phyloP scores from a whole-genome alignment of 2,113 vertebrate genomes.

The Pituophis catenifer region DNA sequence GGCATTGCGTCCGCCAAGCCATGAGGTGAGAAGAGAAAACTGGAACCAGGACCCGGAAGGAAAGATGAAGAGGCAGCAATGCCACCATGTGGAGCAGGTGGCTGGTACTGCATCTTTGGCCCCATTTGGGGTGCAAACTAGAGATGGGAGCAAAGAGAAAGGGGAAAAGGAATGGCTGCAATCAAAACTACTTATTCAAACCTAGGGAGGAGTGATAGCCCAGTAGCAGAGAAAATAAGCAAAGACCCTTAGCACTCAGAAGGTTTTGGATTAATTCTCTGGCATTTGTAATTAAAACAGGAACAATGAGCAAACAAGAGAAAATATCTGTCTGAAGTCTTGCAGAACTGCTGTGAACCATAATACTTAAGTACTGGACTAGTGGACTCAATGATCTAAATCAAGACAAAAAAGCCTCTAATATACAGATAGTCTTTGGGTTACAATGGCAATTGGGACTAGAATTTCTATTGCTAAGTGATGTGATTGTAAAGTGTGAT shows the following conservation, averaged over 20 bases:
- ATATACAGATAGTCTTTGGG: neutral
- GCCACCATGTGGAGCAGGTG: slow-evolving; percentile 64
- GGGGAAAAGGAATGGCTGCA: neutral
- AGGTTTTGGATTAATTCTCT: neutral
- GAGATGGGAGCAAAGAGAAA: slow-evolving; percentile 25
- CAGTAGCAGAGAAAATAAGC: neutral
- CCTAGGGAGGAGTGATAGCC: neutral
- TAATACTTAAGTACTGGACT: neutral
- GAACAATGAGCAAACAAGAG: neutral
- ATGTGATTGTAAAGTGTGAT: neutral
- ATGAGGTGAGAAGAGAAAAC: slow-evolving; percentile 77
- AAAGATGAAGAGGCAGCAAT: slow-evolving; percentile 76
- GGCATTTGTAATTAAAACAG: neutral
- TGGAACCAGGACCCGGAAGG: slow-evolving; percentile 71
- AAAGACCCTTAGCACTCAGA: neutral
- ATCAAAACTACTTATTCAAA: neutral
- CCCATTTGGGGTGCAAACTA: slow-evolving; percentile 64
- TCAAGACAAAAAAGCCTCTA: neutral
- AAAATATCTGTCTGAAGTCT: neutral
- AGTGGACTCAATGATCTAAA: neutral
- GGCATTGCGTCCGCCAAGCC: slow-evolving; percentile 59
- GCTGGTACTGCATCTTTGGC: slow-evolving; percentile 83
- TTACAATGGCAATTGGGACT: neutral
- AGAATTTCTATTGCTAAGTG: neutral
- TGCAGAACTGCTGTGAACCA: neutral